Evolutionary conservation across 92 coral and sea anemone genomes (phyloP).

Genomic region (Metridium senile): DNA sequence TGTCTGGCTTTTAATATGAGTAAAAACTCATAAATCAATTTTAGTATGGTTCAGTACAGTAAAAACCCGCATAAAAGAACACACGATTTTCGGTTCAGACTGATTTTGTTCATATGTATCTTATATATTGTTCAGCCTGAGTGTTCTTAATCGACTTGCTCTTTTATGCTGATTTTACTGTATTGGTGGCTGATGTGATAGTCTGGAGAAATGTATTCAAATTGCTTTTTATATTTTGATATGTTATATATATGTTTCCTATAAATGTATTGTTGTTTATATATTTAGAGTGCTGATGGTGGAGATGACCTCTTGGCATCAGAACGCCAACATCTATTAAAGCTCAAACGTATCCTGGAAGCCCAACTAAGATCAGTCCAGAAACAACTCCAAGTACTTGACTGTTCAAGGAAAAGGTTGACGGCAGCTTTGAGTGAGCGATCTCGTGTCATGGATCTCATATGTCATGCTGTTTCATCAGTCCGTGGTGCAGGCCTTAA

Average conservation of each 20-base stretch:
- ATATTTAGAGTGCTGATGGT: slow-evolving; percentile 82
- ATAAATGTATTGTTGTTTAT: not conserved
- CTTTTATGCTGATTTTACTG: too few relatives aligned
- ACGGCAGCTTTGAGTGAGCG: slow-evolving; percentile 85
- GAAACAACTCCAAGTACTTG: slow-evolving; percentile 95
- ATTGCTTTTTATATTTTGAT: too few relatives aligned
- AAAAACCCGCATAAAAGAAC: too few relatives aligned
- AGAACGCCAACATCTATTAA: slow-evolving; percentile 84
- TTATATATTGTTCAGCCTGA: too few relatives aligned
- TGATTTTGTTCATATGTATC: too few relatives aligned
- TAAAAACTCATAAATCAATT: too few relatives aligned
- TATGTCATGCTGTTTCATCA: slow-evolving; percentile 96
- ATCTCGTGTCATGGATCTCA: slow-evolving; percentile 87
- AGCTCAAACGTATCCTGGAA: slow-evolving; percentile 87
- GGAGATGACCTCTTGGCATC: slow-evolving; percentile 90
- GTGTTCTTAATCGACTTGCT: too few relatives aligned
- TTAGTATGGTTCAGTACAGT: too few relatives aligned
- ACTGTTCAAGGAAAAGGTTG: slow-evolving; percentile 84
- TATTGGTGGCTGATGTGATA: too few relatives aligned
- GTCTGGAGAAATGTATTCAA: too few relatives aligned
- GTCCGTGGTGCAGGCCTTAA: slow-evolving; percentile 94
- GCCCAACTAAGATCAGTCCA: slow-evolving; percentile 95
- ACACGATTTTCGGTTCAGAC: too few relatives aligned
- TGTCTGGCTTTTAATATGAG: too few relatives aligned
- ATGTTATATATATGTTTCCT: not conserved